A percentile compares a stretch with the other conserved stretches of the same genome.
Evolutionary conservation across 2,113 vertebrate species (phyloP).

Genomic region (Salvelinus sp.): DNA sequence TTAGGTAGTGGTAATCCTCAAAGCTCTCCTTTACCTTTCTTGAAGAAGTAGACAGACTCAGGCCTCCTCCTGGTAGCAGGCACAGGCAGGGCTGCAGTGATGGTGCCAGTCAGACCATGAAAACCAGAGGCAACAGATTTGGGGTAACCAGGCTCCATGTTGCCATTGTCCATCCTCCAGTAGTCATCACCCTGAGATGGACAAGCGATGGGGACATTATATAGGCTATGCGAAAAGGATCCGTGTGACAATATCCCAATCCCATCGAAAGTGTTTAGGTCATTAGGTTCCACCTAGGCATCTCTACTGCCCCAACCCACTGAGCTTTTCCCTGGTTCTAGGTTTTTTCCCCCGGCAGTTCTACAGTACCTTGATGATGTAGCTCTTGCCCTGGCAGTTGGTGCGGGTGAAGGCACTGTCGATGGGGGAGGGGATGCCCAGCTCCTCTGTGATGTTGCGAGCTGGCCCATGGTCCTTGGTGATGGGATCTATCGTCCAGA

Average conservation of each 20-base stretch:
- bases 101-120: constrained; percentile 78
- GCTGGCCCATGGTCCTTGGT: constrained; percentile 56
- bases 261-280: too few relatives aligned
- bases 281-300: too few relatives aligned
- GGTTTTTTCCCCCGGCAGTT: too few relatives aligned
- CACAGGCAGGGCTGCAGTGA: constrained; percentile 76
- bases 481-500: constrained; percentile 77
- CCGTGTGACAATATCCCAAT: too few relatives aligned
- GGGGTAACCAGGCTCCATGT: constrained; percentile 79
- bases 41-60: constrained; percentile 85
- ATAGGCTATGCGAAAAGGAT: too few relatives aligned
- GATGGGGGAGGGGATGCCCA: constrained; percentile 83
- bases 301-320: neutral
- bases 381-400: constrained; percentile 84
- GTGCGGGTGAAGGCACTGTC: constrained; percentile 84
- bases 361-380: constrained; percentile 81
- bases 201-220: too few relatives aligned
- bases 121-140: constrained; percentile 79
- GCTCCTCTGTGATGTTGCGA: constrained; percentile 76
- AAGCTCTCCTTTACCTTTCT: constrained; percentile 70
- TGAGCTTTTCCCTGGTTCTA: too few relatives aligned
- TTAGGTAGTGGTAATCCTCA: neutral
- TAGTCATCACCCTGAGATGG: constrained; percentile 74
- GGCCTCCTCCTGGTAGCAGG: constrained; percentile 73
- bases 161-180: constrained; percentile 83